Percentiles rank a stretch among this genome's conserved stretches.
Evolutionary conservation across 1,140 invertebrate genomes (phyloP).

Genomic region (Latrodectus geometricus): DNA sequence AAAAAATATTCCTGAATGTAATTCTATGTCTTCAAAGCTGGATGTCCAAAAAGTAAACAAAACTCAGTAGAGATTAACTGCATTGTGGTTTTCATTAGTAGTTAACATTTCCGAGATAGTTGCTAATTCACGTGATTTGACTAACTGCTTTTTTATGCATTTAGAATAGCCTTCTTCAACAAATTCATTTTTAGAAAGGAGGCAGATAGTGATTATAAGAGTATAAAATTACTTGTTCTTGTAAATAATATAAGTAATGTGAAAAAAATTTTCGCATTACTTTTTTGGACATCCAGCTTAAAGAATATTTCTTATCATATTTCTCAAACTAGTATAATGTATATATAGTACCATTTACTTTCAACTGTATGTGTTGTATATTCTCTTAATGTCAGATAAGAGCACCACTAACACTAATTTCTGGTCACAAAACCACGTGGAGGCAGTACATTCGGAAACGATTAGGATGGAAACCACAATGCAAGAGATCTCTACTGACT

Average conservation of each 20-base stretch:
- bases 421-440: background rate
- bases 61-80: constrained; percentile 43
- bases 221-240: constrained; percentile 2
- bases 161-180: background rate
- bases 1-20: background rate
- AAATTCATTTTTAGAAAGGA: background rate
- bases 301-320: background rate
- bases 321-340: background rate
- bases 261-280: background rate
- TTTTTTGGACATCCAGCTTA: constrained; percentile 34
- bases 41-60: constrained; percentile 25
- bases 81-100: constrained; percentile 51
- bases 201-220: background rate
- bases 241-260: constrained; percentile 8
- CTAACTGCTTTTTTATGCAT: background rate
- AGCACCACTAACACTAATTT: background rate
- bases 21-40: background rate
- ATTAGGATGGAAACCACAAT: constrained; percentile 53
- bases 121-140: background rate
- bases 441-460: constrained; percentile 22
- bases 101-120: constrained; percentile 38
- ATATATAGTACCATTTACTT: background rate
- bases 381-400: background rate
- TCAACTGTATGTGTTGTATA: background rate
- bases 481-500: constrained; percentile 42